Evolutionary conservation across 1,140 invertebrate genomes (phyloP).

Genomic region (Pollicipes pollicipes): DNA sequence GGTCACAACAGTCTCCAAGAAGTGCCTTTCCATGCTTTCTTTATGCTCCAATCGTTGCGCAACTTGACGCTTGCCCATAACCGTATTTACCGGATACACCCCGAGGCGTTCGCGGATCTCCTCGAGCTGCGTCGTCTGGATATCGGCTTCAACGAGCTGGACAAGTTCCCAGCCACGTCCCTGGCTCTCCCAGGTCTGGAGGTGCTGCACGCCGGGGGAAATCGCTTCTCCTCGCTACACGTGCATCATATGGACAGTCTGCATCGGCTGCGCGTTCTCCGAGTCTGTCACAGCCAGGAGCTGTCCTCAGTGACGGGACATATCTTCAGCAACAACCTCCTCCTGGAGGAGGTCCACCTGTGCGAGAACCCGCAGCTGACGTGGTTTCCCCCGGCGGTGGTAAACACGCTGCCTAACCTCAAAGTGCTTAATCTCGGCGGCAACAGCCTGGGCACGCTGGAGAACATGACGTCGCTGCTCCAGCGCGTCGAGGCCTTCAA

Average conservation of each 20-base stretch:
- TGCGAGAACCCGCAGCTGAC: neutral
- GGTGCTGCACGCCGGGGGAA: neutral
- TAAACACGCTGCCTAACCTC: neutral
- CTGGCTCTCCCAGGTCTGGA: neutral
- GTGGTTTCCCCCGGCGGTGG: neutral
- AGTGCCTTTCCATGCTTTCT: neutral
- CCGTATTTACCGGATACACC: neutral
- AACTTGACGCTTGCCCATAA: neutral
- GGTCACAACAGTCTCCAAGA: neutral
- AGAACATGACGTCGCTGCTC: neutral
- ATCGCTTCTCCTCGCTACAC: neutral
- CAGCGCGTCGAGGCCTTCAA: neutral
- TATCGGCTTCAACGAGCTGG: neutral
- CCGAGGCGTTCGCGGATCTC: neutral
- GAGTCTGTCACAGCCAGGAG: neutral
- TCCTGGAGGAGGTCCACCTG: neutral
- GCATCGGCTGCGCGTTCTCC: neutral
- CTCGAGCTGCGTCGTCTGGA: neutral
- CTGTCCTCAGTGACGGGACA: neutral
- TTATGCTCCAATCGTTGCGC: neutral
- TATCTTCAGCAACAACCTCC: neutral
- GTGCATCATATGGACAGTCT: neutral
- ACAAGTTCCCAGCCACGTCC: neutral
- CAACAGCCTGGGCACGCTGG: neutral
- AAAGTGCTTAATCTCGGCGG: neutral